phyloP scores from a whole-genome alignment of 2,797 vertebrate species.

The Dicrostonyx torquatus region DNA sequence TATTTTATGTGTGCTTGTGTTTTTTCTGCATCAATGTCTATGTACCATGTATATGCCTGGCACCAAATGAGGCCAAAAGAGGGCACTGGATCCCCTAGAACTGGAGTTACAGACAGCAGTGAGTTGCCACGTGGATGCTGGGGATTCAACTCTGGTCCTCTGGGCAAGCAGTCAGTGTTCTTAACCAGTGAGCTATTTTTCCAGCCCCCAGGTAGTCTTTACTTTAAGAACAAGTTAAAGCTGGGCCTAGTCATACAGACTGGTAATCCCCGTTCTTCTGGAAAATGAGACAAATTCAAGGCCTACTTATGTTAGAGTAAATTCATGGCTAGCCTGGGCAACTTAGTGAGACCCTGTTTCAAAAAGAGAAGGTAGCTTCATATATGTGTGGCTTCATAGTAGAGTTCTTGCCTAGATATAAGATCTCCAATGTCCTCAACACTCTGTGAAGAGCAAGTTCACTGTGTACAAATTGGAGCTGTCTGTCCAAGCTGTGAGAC shows the following conservation, averaged over 20 bases:
- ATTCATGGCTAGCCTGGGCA: not conserved
- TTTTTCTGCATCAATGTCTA: not conserved
- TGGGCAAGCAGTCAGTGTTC: too few species aligned
- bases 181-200: not conserved
- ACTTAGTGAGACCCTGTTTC: not conserved
- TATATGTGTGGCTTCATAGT: not conserved
- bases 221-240: not conserved
- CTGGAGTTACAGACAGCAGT: not conserved
- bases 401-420: not conserved
- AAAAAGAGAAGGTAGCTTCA: not conserved
- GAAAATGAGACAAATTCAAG: not conserved
- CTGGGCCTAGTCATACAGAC: not conserved
- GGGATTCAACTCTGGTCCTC: not conserved
- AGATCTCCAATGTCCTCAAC: not conserved
- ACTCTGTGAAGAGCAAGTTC: not conserved
- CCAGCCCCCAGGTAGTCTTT: not conserved
- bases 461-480: too few species aligned
- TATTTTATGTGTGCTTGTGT: not conserved
- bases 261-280: not conserved
- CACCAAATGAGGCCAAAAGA: not conserved
- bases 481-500: not conserved
- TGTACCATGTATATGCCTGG: not conserved
- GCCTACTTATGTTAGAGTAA: not conserved
- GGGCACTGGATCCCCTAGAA: not conserved
- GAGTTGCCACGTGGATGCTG: not conserved